A percentile compares a stretch with the other conserved stretches of the same genome.
Evolutionary conservation across 1,140 invertebrate species (phyloP).

Genomic region (Camponotus pennsylvanicus): DNA sequence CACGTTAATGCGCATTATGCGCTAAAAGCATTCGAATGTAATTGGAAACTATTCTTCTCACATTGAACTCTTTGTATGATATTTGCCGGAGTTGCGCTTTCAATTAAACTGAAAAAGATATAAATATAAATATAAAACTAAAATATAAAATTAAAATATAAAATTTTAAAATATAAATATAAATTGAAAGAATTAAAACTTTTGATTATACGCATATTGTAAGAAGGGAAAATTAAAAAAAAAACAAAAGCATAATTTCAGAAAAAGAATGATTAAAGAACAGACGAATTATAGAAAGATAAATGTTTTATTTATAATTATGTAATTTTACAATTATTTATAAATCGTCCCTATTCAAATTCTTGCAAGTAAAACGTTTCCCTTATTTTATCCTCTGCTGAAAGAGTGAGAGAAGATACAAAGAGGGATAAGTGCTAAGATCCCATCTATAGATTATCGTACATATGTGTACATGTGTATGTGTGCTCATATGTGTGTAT

Average conservation of each 20-base stretch:
- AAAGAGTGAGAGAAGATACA: neutral
- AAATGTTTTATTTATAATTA: neutral
- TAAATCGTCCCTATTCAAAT: neutral
- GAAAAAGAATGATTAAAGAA: neutral
- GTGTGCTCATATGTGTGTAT: neutral
- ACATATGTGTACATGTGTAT: neutral
- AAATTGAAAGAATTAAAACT: neutral
- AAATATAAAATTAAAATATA: no score
- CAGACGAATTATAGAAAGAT: neutral
- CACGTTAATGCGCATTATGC: constrained; percentile 5
- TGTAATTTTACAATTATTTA: neutral
- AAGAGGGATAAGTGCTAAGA: neutral
- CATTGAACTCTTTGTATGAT: neutral
- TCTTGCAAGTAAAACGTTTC: neutral
- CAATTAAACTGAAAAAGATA: neutral
- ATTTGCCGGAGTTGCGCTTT: neutral
- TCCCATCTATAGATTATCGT: constrained; percentile 1
- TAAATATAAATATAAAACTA: no score
- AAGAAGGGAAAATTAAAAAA: neutral
- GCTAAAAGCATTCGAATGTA: constrained; percentile 3
- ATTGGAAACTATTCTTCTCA: constrained; percentile 18
- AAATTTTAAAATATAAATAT: neutral
- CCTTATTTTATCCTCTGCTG: neutral
- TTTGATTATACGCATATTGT: neutral
- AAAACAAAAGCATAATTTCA: neutral